A percentile compares a stretch with the other conserved stretches of the same genome.
Conservation (phyloP, 2,888 invertebrate species). For the Cabera pusaria region DNA sequence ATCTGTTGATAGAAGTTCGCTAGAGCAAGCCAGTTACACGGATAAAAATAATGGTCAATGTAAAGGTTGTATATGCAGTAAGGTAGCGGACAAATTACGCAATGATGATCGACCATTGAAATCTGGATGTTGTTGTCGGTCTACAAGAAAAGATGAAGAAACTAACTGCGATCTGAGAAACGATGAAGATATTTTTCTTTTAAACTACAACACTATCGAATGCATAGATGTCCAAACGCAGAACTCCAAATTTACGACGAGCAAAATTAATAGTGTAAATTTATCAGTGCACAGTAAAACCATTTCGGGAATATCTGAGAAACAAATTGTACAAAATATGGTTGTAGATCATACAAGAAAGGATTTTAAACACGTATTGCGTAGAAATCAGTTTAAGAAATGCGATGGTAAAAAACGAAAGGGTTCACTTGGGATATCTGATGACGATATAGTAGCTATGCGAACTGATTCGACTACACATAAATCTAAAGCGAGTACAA, state of each 20-base stretch:
- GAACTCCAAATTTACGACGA: conserved; percentile 36
- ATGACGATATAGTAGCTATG: too few relatives aligned
- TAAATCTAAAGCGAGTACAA: too few relatives aligned
- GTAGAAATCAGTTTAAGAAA: too few relatives aligned
- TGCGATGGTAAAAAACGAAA: too few relatives aligned
- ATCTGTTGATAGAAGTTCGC: too few relatives aligned
- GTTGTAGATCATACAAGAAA: too few relatives aligned
- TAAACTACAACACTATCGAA: conserved; percentile 35
- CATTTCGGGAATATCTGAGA: too few relatives aligned
- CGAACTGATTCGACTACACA: too few relatives aligned
- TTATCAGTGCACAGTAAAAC: conserved; percentile 30
- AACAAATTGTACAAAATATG: too few relatives aligned
- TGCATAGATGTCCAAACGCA: conserved; percentile 51
- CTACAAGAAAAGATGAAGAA: conserved; percentile 41
- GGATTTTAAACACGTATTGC: too few relatives aligned
- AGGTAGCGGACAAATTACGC: conserved; percentile 49
- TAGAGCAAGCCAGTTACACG: conserved; percentile 16
- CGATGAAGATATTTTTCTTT: conserved; percentile 35
- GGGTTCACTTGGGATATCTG: too few relatives aligned
- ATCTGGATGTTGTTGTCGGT: conserved; percentile 39
- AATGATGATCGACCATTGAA: conserved; percentile 24
- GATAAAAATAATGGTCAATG: conserved; percentile 1
- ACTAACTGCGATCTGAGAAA: conserved; percentile 45
- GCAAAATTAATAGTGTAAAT: conserved; percentile 32
- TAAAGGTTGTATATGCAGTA: conserved; percentile 50